A percentile compares a stretch with the other conserved stretches of the same genome.
Evolutionary conservation across 1,140 invertebrate genomes (phyloP).

Genomic region (Sipha flava): DNA sequence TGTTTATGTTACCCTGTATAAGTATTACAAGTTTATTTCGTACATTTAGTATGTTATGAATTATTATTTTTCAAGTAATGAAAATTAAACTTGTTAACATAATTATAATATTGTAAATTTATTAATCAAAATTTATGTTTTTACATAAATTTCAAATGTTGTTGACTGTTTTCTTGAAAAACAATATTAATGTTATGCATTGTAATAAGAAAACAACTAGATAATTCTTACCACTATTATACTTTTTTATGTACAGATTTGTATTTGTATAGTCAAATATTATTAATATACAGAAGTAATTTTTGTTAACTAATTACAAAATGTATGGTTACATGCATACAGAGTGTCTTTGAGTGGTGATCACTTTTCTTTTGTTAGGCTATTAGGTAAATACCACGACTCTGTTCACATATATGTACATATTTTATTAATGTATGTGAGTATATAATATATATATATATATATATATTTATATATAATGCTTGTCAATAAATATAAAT

Average conservation of each 20-base stretch:
- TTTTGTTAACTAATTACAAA: not conserved
- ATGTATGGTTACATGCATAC: not conserved
- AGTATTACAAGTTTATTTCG: not conserved
- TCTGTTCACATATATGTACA: too few relatives aligned
- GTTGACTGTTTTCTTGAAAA: conserved; percentile 16
- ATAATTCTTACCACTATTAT: conserved; percentile 12
- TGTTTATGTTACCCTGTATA: conserved; percentile 2
- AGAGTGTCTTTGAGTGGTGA: too few relatives aligned
- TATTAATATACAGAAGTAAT: conserved; percentile 1
- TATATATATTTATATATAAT: not conserved
- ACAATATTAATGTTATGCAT: conserved; percentile 15
- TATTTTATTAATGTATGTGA: too few relatives aligned
- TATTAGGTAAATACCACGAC: too few relatives aligned
- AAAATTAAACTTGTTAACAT: conserved; percentile 12
- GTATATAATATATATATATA: too few relatives aligned
- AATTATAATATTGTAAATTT: conserved; percentile 21
- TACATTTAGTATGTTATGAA: conserved; percentile 6
- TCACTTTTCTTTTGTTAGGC: too few relatives aligned
- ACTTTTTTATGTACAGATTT: not conserved
- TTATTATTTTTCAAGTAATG: not conserved
- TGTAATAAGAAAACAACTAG: not conserved
- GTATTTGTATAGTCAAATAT: conserved; percentile 9
- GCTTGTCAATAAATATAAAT: not conserved
- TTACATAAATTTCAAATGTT: conserved; percentile 24
- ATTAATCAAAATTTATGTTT: conserved; percentile 15